Evolutionary conservation across 2,113 vertebrate species (phyloP).

Genomic region (Rhizomys pruinosus): DNA sequence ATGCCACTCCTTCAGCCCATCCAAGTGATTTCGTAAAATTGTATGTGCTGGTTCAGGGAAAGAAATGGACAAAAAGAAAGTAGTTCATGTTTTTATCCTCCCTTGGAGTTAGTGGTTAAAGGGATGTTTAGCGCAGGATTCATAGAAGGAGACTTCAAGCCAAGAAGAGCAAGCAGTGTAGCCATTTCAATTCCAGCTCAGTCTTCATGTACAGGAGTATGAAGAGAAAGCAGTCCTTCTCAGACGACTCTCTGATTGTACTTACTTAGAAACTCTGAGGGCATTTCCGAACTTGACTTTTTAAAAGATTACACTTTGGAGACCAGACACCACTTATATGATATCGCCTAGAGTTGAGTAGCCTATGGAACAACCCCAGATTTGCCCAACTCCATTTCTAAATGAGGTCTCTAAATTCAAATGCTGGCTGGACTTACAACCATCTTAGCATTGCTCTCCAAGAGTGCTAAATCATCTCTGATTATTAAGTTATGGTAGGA

Average conservation of each 20-base stretch:
- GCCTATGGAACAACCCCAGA: background rate
- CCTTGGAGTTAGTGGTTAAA: background rate
- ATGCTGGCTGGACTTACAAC: background rate
- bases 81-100: background rate
- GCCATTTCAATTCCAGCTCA: background rate
- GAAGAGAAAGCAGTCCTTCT: background rate
- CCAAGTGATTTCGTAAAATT: conserved; percentile 26
- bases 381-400: background rate
- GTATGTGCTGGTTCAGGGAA: background rate
- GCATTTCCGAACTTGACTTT: conserved; percentile 5
- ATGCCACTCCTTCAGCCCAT: background rate
- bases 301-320: background rate
- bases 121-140: background rate
- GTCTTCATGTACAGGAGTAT: background rate
- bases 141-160: background rate
- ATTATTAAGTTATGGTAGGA: background rate
- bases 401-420: background rate
- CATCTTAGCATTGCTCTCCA: background rate
- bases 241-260: background rate
- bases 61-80: background rate
- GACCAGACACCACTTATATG: background rate
- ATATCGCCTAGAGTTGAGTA: background rate
- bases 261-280: background rate
- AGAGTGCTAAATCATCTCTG: background rate
- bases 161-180: background rate